Evolutionary conservation across 2,888 invertebrate genomes (phyloP), one percentile per base, ranked within the genome.

Genomic region (Cantharis rufa): DNA sequence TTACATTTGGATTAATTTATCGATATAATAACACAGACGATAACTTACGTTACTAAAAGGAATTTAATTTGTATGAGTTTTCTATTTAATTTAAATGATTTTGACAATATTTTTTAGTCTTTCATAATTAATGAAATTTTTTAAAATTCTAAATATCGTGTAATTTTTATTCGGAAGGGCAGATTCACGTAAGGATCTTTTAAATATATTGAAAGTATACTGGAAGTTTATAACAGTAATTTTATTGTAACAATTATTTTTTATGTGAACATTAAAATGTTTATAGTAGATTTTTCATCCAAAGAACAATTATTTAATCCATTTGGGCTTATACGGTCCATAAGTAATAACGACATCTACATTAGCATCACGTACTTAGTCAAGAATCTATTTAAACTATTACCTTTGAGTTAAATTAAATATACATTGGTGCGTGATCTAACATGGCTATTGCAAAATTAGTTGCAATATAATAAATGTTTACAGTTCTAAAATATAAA

Each of bases 401-500:
- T 27, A 27, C 24, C n/a, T 24, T 24, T 68, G 15, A 15, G 68
- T 68, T 24, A 68, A 64, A 24, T 68, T 68, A 68, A 68, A 16
- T 68, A 68, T 68, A 68, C 24, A 68, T 68, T 68, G 16, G 68
- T 68, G 68, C 68, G 68, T 68, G 68, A 68, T 68, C 27, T 15
- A 68, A 68, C 68, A 27, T 68, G 15, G 27, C 10, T 16, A 68
- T 27, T 21, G 27, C 68, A 68, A 68, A 24, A 68, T 68, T 68
- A 68, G 10, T 24, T 68, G 10, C 24, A 15, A 27, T 10, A 63
- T 48, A 48, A 48, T 48, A 48, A 48, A 48, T 48, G 48, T 48
- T 48, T n/a, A 48, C 48, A 48, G 48, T 48, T 48, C 48, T 48
- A 48, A 48, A 48, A 48, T 48, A 48, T 48, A 48, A 48, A 48